Evolutionary conservation across 2,888 invertebrate genomes (phyloP).

Genomic region (Epinotia nisella): DNA sequence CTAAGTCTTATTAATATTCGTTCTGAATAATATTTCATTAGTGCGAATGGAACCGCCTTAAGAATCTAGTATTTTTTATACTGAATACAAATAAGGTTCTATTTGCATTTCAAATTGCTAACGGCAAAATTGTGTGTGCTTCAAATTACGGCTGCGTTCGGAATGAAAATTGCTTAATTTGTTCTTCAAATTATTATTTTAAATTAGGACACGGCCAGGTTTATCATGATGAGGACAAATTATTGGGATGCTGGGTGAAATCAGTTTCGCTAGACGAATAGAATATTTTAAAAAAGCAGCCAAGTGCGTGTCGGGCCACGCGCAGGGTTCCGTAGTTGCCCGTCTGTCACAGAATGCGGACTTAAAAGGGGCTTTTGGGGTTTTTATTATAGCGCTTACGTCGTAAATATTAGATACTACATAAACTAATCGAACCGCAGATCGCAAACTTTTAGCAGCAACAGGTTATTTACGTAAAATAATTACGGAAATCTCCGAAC

Average conservation of each 20-base stretch:
- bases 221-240: neutral
- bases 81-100: constrained; percentile 43
- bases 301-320: too few relatives aligned
- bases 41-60: constrained; percentile 37
- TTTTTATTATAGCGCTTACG: too few relatives aligned
- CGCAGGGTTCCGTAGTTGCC: too few relatives aligned
- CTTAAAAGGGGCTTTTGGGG: too few relatives aligned
- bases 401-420: too few relatives aligned
- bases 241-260: neutral
- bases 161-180: constrained; percentile 41
- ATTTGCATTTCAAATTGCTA: constrained; percentile 43
- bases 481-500: too few relatives aligned
- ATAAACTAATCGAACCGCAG: too few relatives aligned
- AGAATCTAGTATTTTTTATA: constrained; percentile 38
- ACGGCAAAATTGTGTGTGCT: constrained; percentile 43
- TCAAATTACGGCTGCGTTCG: constrained; percentile 40
- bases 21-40: constrained; percentile 51
- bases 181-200: constrained; percentile 37
- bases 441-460: too few relatives aligned
- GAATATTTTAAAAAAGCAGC: neutral
- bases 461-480: too few relatives aligned
- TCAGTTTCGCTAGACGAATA: neutral
- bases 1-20: constrained; percentile 50
- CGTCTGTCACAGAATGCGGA: too few relatives aligned
- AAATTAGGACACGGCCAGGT: constrained; percentile 22